These are phyloP conservation scores for Oasisia sp. DNA, from an alignment of 2,888 invertebrate genomes.

Conservation along the genomic window DNA sequence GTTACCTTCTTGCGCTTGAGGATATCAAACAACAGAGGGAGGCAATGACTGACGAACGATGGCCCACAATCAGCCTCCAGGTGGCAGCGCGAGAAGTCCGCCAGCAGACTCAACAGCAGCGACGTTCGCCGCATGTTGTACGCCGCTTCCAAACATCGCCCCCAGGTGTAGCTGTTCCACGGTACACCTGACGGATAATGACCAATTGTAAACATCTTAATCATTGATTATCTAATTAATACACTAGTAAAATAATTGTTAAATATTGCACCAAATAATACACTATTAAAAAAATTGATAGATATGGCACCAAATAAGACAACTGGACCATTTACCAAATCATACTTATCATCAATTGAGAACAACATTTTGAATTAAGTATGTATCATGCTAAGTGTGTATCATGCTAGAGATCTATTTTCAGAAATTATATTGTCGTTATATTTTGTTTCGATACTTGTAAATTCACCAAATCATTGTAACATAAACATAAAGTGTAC, in stretches of 20 bases:
- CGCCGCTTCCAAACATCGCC: conserved; percentile 86
- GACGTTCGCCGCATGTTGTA: conserved; percentile 85
- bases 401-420: neutral
- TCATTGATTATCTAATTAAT: neutral
- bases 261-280: neutral
- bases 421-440: neutral
- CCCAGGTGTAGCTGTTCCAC: conserved; percentile 94
- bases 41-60: conserved; percentile 89
- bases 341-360: neutral
- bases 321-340: neutral
- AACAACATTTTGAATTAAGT: neutral
- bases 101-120: conserved; percentile 86
- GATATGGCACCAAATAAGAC: neutral
- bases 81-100: conserved; percentile 80
- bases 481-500: neutral
- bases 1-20: conserved; percentile 87
- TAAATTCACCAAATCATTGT: neutral
- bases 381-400: neutral
- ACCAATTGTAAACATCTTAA: neutral
- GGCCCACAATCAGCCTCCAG: conserved; percentile 73
- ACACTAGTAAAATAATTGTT: neutral
- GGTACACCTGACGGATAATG: conserved; percentile 72
- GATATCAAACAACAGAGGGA: conserved; percentile 88
- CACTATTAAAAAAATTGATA: neutral
- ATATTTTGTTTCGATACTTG: neutral